Evolutionary conservation across 2,113 vertebrate genomes (phyloP), one percentile per base, ranked within the genome.

Genomic region (Empidonax traillii): DNA sequence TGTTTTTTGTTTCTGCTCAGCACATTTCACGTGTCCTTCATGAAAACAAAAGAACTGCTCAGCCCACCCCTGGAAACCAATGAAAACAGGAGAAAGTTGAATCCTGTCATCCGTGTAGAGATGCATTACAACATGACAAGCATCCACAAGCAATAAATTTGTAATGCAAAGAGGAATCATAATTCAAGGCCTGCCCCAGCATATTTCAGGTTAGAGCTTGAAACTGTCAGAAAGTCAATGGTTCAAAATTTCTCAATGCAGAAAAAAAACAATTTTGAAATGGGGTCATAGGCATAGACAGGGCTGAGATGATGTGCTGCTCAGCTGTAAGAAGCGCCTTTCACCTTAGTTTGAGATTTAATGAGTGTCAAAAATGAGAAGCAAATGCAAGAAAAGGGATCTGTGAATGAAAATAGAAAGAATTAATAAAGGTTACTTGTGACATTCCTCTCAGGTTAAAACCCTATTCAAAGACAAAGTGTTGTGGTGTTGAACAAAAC

Each of bases 131-230:
- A 77, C 74, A 91, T 27, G 74, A 94, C 74, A 89, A 85, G 82
- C 66, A 94, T 93, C 53, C 80, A 92, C 58, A 92, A 90, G 67
- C 59, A 85, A 74, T 66, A 43, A 77, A 95, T 95, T 93, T 74
- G 71, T 89, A 89, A 94, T 80, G 68, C 71, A 94, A 63, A 88
- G 83, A n/a, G n/a, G 80, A 79, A 83, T 63, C 43, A 71, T 71
- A 92, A 94, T 75, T 94, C 90, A 92, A 94, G 65, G 47, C 20
- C 47, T 87, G 72, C 39, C 67, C 52, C 52, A 88, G 47, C 7
- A 23, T 37, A 71, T 81, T 91, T 88, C 91, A 93, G 51, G 43
- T 88, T 83, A 80, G 28, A 88, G 74, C 22, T 41, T 93, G 47
- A 95, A 86, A 83, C 39, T 86, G 79, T 63, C 90, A 90, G 43